These are phyloP conservation scores for Sigmodon hispidus DNA, from an alignment of 2,113 vertebrate genomes.

Conservation along the genomic window DNA sequence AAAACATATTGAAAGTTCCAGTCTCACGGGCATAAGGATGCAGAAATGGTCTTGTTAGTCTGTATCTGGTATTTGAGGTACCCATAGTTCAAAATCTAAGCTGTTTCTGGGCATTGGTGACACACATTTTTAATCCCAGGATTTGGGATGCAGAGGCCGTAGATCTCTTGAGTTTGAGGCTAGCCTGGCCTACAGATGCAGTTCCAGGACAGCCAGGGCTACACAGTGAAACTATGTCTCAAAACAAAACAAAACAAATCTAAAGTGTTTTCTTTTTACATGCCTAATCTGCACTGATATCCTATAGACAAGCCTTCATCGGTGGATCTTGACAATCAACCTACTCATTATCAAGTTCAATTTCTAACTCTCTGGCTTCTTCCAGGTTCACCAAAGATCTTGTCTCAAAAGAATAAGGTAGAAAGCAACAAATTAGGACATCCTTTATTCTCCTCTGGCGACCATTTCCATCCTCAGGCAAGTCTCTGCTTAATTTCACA, in stretches of 20 bases:
- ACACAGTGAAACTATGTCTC: too few relatives aligned
- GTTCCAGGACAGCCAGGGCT: too few relatives aligned
- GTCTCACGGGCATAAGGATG: background rate
- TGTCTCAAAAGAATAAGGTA: background rate
- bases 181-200: too few relatives aligned
- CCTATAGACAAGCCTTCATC: background rate
- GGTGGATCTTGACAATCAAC: background rate
- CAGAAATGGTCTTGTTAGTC: background rate
- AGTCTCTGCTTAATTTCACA: constrained; percentile 25
- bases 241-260: too few relatives aligned
- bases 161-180: too few relatives aligned
- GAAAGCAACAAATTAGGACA: background rate
- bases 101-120: too few relatives aligned
- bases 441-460: background rate
- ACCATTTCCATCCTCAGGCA: background rate
- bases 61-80: background rate
- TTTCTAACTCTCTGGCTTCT: background rate
- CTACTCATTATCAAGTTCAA: background rate
- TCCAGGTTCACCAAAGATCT: background rate
- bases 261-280: background rate
- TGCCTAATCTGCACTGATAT: background rate
- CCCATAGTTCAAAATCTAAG: background rate
- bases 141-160: too few relatives aligned
- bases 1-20: background rate
- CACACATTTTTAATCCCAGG: too few relatives aligned